Conservation (phyloP, 2,888 invertebrate species). For the Siphlonurus alternatus region DNA sequence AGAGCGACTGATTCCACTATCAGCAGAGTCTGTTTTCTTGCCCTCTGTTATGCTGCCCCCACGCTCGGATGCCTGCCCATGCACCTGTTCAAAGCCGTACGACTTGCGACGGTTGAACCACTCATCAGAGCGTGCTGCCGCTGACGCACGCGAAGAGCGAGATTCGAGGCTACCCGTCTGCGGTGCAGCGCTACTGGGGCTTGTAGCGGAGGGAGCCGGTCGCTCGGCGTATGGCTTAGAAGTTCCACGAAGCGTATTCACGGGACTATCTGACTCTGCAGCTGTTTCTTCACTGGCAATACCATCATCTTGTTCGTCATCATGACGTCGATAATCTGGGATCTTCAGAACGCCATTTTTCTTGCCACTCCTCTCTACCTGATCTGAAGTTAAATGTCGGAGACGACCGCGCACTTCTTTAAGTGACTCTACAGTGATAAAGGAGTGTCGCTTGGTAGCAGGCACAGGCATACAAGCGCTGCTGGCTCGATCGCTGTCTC, state of each 20-base stretch:
- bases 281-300: neutral
- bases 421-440: conserved; percentile 40
- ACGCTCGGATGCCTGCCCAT: conserved; percentile 15
- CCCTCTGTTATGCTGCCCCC: conserved; percentile 7
- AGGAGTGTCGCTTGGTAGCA: conserved; percentile 25
- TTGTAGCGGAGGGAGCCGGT: neutral
- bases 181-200: conserved; percentile 9
- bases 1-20: conserved; percentile 58
- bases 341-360: conserved; percentile 4
- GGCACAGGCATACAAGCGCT: neutral
- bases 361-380: conserved; percentile 1
- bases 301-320: conserved; percentile 12
- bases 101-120: conserved; percentile 60
- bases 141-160: conserved; percentile 20
- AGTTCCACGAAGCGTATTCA: neutral
- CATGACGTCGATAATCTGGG: neutral
- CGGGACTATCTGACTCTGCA: neutral
- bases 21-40: conserved; percentile 38
- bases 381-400: conserved; percentile 28
- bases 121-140: conserved; percentile 36
- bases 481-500: conserved; percentile 2
- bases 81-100: conserved; percentile 51
- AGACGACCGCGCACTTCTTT: conserved; percentile 40
- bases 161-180: conserved; percentile 32
- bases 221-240: too few relatives aligned